A percentile compares a stretch with the other conserved stretches of the same genome.
These are phyloP conservation scores for Esox lucius DNA, from an alignment of 2,797 vertebrate species.

Conservation along the genomic window DNA sequence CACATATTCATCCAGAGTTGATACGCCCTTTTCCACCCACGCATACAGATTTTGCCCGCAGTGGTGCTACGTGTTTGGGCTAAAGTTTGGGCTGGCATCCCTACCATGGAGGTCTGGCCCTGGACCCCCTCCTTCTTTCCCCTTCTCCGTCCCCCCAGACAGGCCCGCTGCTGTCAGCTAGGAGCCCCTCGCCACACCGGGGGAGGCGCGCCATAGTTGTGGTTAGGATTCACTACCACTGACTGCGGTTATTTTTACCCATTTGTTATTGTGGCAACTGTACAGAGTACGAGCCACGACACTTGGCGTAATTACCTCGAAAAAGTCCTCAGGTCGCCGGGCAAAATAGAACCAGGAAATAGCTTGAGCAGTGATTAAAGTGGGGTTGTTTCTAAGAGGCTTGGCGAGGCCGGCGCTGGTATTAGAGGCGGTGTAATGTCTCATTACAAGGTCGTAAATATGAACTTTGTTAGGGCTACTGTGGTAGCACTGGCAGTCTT, in stretches of 20 bases:
- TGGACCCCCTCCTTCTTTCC: not conserved
- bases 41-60: not conserved
- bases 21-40: not conserved
- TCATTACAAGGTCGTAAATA: slow-evolving; percentile 36
- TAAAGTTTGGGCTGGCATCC: not conserved
- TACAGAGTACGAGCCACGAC: slow-evolving; percentile 50
- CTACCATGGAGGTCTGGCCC: not conserved
- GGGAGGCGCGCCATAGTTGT: slow-evolving; percentile 31
- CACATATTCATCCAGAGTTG: slow-evolving; percentile 5
- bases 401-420: slow-evolving; percentile 40
- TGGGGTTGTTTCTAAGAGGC: slow-evolving; percentile 51
- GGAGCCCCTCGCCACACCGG: slow-evolving; percentile 30
- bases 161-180: slow-evolving; percentile 13
- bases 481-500: not conserved
- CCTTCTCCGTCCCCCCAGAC: not conserved
- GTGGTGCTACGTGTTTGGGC: not conserved
- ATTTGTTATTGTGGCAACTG: slow-evolving; percentile 51
- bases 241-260: slow-evolving; percentile 52
- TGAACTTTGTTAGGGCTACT: slow-evolving; percentile 17
- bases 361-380: slow-evolving; percentile 55
- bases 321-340: slow-evolving; percentile 58
- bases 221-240: slow-evolving; percentile 24
- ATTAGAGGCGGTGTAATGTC: slow-evolving; percentile 58
- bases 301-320: slow-evolving; percentile 49
- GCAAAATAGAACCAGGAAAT: slow-evolving; percentile 60